Percentiles rank a stretch among this genome's conserved stretches.
phyloP scores from a whole-genome alignment of 2,113 vertebrate species.

The Dermatemys mawii region DNA sequence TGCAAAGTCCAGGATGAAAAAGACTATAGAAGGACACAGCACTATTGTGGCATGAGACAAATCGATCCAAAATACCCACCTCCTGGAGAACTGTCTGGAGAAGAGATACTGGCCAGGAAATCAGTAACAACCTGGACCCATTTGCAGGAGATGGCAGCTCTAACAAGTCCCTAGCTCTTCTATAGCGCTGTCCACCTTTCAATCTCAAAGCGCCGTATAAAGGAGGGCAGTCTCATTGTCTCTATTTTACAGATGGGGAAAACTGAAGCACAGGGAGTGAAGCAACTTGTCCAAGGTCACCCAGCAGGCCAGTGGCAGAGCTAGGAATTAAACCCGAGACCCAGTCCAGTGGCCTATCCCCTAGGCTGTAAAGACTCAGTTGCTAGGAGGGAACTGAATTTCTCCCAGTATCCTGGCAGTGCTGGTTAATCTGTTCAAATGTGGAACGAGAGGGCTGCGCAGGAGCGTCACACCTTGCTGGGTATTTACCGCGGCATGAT shows the following conservation, averaged over 20 bases:
- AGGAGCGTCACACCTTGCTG: background rate
- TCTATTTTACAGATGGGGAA: background rate
- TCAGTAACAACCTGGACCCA: background rate
- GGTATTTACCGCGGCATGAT: accelerated
- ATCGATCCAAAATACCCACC: slow-evolving; percentile 47
- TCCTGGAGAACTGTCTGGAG: accelerated
- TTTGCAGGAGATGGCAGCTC: background rate
- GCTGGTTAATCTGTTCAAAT: background rate
- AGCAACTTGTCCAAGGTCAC: background rate
- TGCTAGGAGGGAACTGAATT: background rate
- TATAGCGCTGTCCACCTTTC: background rate
- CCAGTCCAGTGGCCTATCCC: background rate
- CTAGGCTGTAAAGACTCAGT: background rate
- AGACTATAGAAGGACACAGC: background rate
- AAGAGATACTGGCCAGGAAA: slow-evolving; percentile 15
- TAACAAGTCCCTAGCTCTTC: background rate
- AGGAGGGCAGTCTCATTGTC: accelerated
- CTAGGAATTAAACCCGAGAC: background rate
- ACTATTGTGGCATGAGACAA: background rate
- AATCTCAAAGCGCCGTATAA: background rate
- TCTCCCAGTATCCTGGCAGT: background rate
- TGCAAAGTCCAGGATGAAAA: background rate
- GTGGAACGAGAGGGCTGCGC: background rate
- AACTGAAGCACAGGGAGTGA: background rate
- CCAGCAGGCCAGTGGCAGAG: background rate